Conservation (phyloP, 2,113 vertebrate genomes). For the Solea senegalensis region DNA sequence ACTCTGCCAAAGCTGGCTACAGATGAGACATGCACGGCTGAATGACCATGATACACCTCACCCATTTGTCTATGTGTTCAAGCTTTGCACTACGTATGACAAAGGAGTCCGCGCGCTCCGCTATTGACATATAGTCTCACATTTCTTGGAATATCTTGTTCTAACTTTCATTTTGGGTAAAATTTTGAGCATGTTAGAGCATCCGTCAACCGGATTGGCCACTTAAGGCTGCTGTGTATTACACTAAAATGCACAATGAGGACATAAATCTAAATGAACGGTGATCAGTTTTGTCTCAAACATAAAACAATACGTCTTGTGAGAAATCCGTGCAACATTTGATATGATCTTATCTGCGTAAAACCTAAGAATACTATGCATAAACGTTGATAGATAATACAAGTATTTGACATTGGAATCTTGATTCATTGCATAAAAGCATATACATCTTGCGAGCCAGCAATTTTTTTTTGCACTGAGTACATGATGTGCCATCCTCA, state of each 20-base stretch:
- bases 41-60: slow-evolving; percentile 77
- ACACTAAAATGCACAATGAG: slow-evolving; percentile 33
- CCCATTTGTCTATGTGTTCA: slow-evolving; percentile 83
- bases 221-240: slow-evolving; percentile 60
- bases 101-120: slow-evolving; percentile 65
- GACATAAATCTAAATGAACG: slow-evolving; percentile 48
- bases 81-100: slow-evolving; percentile 78
- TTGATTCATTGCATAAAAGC: slow-evolving; percentile 40
- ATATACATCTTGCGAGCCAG: slow-evolving; percentile 46
- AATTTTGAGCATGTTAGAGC: slow-evolving; percentile 56
- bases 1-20: slow-evolving; percentile 84
- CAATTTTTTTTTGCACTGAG: slow-evolving; percentile 47
- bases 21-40: slow-evolving; percentile 83
- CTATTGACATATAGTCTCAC: slow-evolving; percentile 75
- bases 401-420: slow-evolving; percentile 46
- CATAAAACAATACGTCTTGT: slow-evolving; percentile 41
- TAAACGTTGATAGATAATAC: background rate
- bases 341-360: slow-evolving; percentile 8
- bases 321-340: slow-evolving; percentile 5
- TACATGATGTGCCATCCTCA: slow-evolving; percentile 71
- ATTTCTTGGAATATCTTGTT: slow-evolving; percentile 65
- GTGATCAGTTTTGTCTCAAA: slow-evolving; percentile 43
- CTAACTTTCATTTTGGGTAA: slow-evolving; percentile 61
- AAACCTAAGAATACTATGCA: background rate
- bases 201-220: slow-evolving; percentile 65